Conservation (phyloP, 2,888 invertebrate species). For the Philhelius pedissequus region DNA sequence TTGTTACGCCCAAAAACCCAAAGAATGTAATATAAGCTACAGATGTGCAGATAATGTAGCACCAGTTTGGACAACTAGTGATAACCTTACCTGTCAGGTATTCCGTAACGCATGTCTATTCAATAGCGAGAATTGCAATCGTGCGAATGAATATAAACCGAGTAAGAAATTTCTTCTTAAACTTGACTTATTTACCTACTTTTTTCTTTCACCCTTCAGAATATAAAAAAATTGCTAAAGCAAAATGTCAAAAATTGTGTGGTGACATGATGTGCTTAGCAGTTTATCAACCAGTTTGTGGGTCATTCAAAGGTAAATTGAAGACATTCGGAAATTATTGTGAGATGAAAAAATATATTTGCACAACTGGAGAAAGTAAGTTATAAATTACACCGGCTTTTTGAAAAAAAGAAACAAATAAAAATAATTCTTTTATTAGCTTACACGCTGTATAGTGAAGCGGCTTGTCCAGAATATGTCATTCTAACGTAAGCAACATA, state of each 20-base stretch:
- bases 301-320: background rate
- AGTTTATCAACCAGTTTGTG: background rate
- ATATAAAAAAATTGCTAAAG: background rate
- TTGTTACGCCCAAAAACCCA: too few species aligned
- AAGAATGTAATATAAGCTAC: background rate
- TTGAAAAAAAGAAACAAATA: too few species aligned
- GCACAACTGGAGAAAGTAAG: background rate
- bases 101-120: constrained; percentile 62
- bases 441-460: too few species aligned
- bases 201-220: too few species aligned
- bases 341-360: background rate
- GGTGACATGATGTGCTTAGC: background rate
- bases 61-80: constrained; percentile 39
- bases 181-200: too few species aligned
- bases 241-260: background rate
- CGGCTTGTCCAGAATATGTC: too few species aligned
- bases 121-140: constrained; percentile 52
- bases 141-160: background rate
- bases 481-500: too few species aligned
- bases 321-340: background rate
- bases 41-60: constrained; percentile 18
- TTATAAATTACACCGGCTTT: too few species aligned
- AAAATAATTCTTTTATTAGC: too few species aligned
- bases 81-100: constrained; percentile 44
- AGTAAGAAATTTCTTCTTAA: background rate